Percentiles rank a stretch among this genome's conserved stretches.
Conservation (phyloP, 2,797 vertebrate species). For the Pachyuromys duprasi region DNA sequence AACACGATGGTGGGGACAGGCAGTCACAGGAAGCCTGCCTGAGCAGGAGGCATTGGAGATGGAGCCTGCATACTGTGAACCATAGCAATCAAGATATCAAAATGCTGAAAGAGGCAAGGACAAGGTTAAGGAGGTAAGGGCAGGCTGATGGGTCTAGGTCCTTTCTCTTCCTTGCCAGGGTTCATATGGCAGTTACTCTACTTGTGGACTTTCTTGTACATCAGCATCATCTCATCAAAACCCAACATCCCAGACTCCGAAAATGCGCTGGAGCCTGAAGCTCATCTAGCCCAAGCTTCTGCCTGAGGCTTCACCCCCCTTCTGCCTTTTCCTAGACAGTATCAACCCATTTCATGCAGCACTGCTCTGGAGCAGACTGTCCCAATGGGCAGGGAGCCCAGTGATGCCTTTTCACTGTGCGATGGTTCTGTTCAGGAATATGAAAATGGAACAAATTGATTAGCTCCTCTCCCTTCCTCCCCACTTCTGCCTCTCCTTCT, state of each 20-base stretch:
- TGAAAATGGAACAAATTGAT: background rate
- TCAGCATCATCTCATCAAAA: background rate
- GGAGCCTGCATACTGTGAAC: background rate
- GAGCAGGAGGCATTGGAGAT: background rate
- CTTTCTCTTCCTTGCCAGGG: background rate
- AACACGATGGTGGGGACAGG: too few species aligned
- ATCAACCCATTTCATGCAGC: too few species aligned
- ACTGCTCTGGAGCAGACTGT: background rate
- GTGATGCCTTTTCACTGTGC: background rate
- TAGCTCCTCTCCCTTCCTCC: background rate
- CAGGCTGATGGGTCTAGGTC: background rate
- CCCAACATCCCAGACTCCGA: background rate
- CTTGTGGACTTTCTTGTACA: background rate
- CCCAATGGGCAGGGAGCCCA: too few species aligned
- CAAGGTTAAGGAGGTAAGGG: background rate
- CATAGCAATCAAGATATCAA: background rate
- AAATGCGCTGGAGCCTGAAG: background rate
- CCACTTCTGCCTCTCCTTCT: background rate
- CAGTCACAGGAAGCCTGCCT: background rate
- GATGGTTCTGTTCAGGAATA: background rate
- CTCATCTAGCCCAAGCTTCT: background rate
- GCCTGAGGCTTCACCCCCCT: accelerated
- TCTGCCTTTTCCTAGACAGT: accelerated
- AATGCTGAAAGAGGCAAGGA: too few species aligned
- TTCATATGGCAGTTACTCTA: accelerated